Evolutionary conservation across 1,140 invertebrate genomes (phyloP), one percentile per base, ranked within the genome.

Genomic region (Bombus waltoni): DNA sequence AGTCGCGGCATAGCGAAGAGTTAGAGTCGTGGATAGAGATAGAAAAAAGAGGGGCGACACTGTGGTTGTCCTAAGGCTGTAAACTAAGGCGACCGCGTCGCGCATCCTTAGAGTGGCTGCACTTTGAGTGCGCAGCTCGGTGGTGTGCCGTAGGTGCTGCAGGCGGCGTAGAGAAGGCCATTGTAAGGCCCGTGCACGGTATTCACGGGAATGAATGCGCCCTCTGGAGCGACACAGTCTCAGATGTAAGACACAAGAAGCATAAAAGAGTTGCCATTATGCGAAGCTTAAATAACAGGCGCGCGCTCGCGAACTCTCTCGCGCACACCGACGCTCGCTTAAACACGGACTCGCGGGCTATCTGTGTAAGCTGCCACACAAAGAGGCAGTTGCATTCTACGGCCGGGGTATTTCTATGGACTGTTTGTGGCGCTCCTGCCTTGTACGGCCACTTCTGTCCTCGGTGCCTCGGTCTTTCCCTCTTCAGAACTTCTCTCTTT

Each of bases 211-310:
- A 94, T 95, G 94, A 95, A 94, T 94, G 93, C 92, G 90, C 93
- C 90, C 93, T 93, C 91, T 82, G 90, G 85, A 93, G 91, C 92
- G 91, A 93, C 92, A 93, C 92, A 92, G 93, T 93, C 93, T 94
- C 89, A 92, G 90, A 94, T 93, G 90, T 94, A 95, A 95, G 93
- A 94, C 93, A 95, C 90, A 94, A 94, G 93, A 92, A 93, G 89
- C 91, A 95, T 94, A 94, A 94, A 95, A 95, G 94, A 95, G 92
- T 94, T 93, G 92, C 93, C 91, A 94, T 94, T 94, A 94, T 93
- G 93, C 91, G 92, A 93, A 93, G 94, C 93, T 95, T 95, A 94
- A 95, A 95, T 94, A 95, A 95, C 94, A 94, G 92, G 73, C 83
- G 88, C 76, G 84, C 80, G 85, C 78, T 66, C 57, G 89, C 62